A percentile compares a stretch with the other conserved stretches of the same genome.
Conservation (phyloP, 1,140 invertebrate genomes). For the Dolichoris vasculosae region DNA sequence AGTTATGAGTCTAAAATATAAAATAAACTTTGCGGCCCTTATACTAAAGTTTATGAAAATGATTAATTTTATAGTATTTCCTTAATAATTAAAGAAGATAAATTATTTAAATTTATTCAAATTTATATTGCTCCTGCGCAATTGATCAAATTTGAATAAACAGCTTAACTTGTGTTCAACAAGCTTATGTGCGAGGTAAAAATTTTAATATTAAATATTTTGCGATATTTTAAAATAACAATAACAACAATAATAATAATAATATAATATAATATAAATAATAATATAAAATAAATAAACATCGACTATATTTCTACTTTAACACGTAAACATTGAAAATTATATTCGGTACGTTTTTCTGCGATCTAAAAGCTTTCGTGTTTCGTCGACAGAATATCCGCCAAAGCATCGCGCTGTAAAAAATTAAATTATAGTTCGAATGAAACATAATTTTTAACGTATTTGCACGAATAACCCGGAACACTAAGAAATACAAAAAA, state of each 20-base stretch:
- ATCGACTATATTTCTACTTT: neutral
- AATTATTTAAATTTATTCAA: neutral
- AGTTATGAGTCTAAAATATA: neutral
- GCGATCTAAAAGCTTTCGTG: neutral
- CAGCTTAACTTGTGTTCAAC: neutral
- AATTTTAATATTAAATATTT: neutral
- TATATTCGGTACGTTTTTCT: neutral
- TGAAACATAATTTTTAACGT: neutral
- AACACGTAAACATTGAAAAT: neutral
- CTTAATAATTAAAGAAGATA: neutral
- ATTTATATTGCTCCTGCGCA: neutral
- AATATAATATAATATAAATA: no score
- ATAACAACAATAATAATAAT: no score
- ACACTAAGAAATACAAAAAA: neutral
- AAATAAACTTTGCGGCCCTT: neutral
- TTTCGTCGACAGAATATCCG: neutral
- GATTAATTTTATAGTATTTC: slow-evolving; percentile 7
- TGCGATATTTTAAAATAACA: no score
- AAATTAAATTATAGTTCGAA: neutral
- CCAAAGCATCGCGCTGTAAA: neutral
- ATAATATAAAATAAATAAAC: neutral
- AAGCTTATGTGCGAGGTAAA: neutral
- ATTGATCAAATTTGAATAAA: neutral
- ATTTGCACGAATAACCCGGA: neutral
- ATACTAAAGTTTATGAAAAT: neutral